Percentiles rank a stretch among this genome's conserved stretches.
phyloP scores from a whole-genome alignment of 2,797 vertebrate genomes.

The Natrix natrix region DNA sequence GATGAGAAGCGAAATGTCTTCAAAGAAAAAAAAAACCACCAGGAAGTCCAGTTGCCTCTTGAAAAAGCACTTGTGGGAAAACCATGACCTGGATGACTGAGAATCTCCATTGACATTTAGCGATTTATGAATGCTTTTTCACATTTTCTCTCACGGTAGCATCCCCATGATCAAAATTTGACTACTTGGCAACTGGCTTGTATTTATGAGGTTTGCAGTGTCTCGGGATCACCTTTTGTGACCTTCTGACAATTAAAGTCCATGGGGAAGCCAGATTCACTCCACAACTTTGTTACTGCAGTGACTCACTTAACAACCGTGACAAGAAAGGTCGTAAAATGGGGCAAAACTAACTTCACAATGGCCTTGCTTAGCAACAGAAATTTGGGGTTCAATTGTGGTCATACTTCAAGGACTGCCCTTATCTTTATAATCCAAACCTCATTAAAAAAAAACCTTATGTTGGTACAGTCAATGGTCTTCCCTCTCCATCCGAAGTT shows the following conservation, averaged over 20 bases:
- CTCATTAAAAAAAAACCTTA: constrained; percentile 8
- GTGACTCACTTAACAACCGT: neutral
- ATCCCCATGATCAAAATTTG: neutral
- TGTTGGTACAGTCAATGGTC: neutral
- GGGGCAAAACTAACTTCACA: neutral
- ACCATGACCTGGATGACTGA: neutral
- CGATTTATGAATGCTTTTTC: neutral
- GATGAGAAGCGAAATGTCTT: neutral
- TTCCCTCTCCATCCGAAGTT: neutral
- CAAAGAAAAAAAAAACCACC: neutral
- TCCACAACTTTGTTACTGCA: neutral
- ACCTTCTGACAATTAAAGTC: neutral
- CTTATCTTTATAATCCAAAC: constrained; percentile 23
- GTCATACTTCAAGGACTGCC: neutral
- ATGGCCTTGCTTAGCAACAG: neutral
- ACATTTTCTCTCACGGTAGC: neutral
- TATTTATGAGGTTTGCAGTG: neutral
- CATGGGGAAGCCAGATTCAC: neutral
- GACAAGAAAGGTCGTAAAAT: neutral
- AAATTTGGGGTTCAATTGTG: neutral
- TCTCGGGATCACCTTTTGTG: neutral
- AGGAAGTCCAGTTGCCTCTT: neutral
- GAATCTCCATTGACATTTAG: neutral
- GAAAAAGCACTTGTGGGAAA: neutral
- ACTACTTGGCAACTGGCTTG: neutral